Percentiles rank a stretch among this genome's conserved stretches.
These are phyloP conservation scores for Tinamus guttatus DNA, from an alignment of 2,113 vertebrate species.

Conservation along the genomic window DNA sequence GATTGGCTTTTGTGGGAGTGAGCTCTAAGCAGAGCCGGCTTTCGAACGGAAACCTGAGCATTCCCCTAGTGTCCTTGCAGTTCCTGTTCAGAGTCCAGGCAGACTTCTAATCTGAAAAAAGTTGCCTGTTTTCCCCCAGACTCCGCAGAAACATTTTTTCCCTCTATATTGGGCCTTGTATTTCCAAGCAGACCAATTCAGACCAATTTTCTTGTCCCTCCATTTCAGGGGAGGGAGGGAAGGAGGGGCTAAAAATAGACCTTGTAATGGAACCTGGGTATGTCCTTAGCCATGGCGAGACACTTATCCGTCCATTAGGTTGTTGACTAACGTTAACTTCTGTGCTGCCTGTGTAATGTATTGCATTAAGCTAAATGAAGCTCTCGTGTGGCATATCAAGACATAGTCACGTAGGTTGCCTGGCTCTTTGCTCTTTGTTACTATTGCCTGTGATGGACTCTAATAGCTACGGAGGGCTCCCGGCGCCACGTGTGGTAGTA, in stretches of 20 bases:
- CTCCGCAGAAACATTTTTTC: background rate
- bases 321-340: constrained; percentile 69
- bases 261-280: constrained; percentile 55
- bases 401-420: constrained; percentile 37
- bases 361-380: constrained; percentile 71
- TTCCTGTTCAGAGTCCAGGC: constrained; percentile 30
- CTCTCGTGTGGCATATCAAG: constrained; percentile 45
- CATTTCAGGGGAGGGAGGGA: constrained; percentile 20
- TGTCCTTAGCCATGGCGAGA: constrained; percentile 54
- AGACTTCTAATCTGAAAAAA: constrained; percentile 14
- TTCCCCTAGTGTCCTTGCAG: background rate
- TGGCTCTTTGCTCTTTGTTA: constrained; percentile 50
- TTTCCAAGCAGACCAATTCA: constrained; percentile 32
- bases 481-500: background rate
- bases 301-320: constrained; percentile 63
- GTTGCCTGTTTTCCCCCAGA: background rate
- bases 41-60: background rate
- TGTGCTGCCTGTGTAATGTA: constrained; percentile 56
- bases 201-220: constrained; percentile 15
- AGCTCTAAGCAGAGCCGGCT: background rate
- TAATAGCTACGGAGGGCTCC: constrained; percentile 30
- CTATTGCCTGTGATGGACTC: constrained; percentile 47
- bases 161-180: background rate
- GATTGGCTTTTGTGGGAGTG: background rate
- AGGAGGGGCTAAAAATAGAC: constrained; percentile 50